These are phyloP conservation scores for Chaenodraco wilsoni DNA, from an alignment of 2,797 vertebrate genomes.

Conservation along the genomic window DNA sequence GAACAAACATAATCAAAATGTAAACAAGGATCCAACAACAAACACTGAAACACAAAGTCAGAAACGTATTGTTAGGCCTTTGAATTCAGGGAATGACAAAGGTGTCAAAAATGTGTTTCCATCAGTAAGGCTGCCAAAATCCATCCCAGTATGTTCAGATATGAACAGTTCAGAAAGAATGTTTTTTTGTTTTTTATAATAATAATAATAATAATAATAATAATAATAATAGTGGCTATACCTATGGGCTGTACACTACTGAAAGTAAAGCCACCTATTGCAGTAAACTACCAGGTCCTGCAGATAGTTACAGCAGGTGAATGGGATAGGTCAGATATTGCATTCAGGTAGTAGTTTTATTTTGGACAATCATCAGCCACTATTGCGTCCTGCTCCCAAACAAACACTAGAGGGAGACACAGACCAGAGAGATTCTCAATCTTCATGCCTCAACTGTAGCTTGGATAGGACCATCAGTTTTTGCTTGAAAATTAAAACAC, in stretches of 20 bases:
- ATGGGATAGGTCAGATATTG: slow-evolving; percentile 5
- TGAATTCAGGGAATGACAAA: neutral
- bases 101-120: neutral
- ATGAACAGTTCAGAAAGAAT: neutral
- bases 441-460: neutral
- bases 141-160: neutral
- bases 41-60: neutral
- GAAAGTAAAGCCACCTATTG: neutral
- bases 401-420: slow-evolving; percentile 69
- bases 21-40: neutral
- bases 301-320: slow-evolving; percentile 11
- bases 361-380: neutral
- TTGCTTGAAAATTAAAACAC: neutral
- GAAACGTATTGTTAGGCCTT: neutral
- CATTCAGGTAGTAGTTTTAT: neutral
- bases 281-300: no score
- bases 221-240: neutral
- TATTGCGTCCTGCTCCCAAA: neutral
- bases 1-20: neutral
- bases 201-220: neutral
- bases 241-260: neutral
- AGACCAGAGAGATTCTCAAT: neutral
- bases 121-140: neutral
- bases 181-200: neutral
- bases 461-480: neutral